Evolutionary conservation across 2,797 vertebrate species (phyloP).

Genomic region (Okamejei kenojei): DNA sequence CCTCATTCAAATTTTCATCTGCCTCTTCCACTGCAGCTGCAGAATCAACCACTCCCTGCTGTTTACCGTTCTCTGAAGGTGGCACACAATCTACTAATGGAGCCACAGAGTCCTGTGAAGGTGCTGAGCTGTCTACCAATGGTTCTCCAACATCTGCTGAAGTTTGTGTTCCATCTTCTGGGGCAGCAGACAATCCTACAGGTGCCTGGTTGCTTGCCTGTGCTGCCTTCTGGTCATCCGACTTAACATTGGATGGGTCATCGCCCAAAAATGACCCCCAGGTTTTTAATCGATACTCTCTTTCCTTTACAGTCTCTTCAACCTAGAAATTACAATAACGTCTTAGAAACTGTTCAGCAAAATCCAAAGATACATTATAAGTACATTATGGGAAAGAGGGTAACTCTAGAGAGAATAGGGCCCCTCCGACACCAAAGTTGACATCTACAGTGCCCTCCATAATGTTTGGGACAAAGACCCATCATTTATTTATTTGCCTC

Average conservation of each 20-base stretch:
- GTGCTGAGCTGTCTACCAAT: background rate
- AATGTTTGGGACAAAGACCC: too few species aligned
- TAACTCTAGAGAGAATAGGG: too few species aligned
- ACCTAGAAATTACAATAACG: conserved; percentile 58
- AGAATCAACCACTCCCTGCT: background rate
- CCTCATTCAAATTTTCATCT: conserved; percentile 51
- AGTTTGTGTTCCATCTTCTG: conserved; percentile 46
- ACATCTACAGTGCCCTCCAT: too few species aligned
- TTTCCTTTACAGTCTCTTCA: conserved; percentile 85
- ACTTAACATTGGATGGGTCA: background rate
- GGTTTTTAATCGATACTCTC: conserved; percentile 84
- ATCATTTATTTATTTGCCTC: too few species aligned
- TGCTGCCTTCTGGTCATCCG: conserved; percentile 40
- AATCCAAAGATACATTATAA: too few species aligned
- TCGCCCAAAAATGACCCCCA: conserved; percentile 74
- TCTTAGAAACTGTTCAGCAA: background rate
- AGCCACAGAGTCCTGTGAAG: too few species aligned
- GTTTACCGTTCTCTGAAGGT: conserved; percentile 19
- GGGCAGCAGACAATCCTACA: conserved; percentile 44
- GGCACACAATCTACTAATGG: background rate
- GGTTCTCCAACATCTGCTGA: background rate
- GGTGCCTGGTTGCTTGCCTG: conserved; percentile 45
- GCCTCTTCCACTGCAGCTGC: conserved; percentile 38
- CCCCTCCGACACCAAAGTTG: too few species aligned
- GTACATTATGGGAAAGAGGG: too few species aligned